Evolutionary conservation across 1,140 invertebrate genomes (phyloP), one percentile per base, ranked within the genome.

Genomic region (Drosophila insularis): DNA sequence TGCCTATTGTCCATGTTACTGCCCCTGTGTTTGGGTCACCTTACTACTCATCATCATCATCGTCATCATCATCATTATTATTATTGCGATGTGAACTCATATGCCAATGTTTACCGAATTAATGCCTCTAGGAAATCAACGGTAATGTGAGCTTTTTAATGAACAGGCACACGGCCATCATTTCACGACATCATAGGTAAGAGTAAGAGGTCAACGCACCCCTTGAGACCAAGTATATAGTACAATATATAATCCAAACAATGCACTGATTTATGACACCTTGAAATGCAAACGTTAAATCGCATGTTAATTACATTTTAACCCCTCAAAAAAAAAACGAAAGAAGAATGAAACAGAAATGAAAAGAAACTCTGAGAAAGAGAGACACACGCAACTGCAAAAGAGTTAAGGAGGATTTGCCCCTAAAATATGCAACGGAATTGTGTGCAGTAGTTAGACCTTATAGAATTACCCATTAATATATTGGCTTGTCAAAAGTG

Each of bases 231-330:
- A 32, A 5, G 19, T 21, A 14, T 46, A 14, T 7, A 27, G 31
- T 50, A 37, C 43, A 40, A 60, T 23, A 27, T 63, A 21, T 23
- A 66, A 40, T 35, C 31, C 66, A 80, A 70, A 81, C 78, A 82
- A 81, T 81, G 80, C 74, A 62, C 71, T 81, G 80, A 82, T 82
- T 82, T 82, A 78, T 76, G 75, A 76, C 80, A 82, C 71, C 68
- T 81, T 70, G 50, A 67, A 72, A 76, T 82, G 71, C 74, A 64
- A 82, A 74, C 74, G 63, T 54, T 60, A 75, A 82, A 82, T 81
- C 75, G 80, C 80, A 82, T 79, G 71, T 75, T 82, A 82, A 82
- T 82, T 82, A 79, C 75, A 66, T 64, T 82, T 68, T 62, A 37
- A 13, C 39, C 60, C 13, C 27, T 2, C n/a, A 37, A 58, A 56